Percentiles rank a stretch among this genome's conserved stretches.
Evolutionary conservation across 2,888 invertebrate species (phyloP).

Genomic region (Meliscaeva auricollis): DNA sequence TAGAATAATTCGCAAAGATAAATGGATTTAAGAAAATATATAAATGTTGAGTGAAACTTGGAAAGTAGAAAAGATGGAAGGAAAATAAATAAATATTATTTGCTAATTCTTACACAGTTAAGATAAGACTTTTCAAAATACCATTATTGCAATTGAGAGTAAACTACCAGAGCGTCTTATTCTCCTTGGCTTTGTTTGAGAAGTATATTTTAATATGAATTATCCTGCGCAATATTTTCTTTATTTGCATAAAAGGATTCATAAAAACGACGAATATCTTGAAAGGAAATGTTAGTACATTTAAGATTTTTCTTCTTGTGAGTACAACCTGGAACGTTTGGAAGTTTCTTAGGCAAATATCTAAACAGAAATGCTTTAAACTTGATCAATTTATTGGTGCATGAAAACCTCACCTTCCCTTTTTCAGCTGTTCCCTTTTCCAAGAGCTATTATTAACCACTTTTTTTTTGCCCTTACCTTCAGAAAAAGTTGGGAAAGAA

Average conservation of each 20-base stretch:
- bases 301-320: conserved; percentile 3
- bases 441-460: too few species aligned
- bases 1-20: too few species aligned
- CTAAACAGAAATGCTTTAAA: conserved; percentile 2
- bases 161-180: conserved; percentile 13
- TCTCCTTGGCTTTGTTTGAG: not conserved
- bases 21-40: too few species aligned
- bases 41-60: too few species aligned
- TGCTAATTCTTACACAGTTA: not conserved
- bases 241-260: conserved; percentile 11
- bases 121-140: conserved; percentile 18
- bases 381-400: not conserved
- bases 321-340: not conserved
- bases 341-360: not conserved
- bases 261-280: conserved; percentile 8
- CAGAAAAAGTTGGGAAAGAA: too few species aligned
- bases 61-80: too few species aligned
- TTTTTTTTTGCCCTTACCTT: too few species aligned
- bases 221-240: not conserved
- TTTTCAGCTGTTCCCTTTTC: not conserved
- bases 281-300: conserved; percentile 3
- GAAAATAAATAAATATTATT: too few species aligned
- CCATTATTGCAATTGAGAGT: too few species aligned
- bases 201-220: conserved; percentile 14
- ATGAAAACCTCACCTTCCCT: not conserved